Base-by-base conservation (phyloP, 2,113 vertebrate species). In the Garra rufa region DNA sequence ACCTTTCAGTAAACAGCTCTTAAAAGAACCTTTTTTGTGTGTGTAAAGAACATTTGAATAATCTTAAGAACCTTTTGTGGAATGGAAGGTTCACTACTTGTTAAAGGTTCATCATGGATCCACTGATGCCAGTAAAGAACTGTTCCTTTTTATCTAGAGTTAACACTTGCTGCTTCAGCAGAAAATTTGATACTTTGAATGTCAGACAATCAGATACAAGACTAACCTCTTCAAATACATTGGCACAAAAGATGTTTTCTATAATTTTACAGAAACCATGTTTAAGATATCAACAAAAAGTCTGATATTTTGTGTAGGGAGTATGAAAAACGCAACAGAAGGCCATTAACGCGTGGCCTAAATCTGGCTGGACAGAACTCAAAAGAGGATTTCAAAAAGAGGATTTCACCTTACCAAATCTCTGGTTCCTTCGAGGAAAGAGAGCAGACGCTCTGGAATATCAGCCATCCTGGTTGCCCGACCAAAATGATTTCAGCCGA, bases 331-430 rank as follows among this genome's bases (percentile, higher is more conserved):
- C 11, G 2, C 26, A 30, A 8, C 3, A 15, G 17, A 30, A 4
- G n/a, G 38, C 38, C 6, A 26, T 10, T 30, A 28, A 75, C n/a
- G 21, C 34, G 3, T 43, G 55, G 34, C 57, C 57, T 24, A 78
- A 48, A 43, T 28, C 61, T n/a, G 26, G 50, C 11, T 17, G 5
- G 1, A 17, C 5, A n/a, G 2, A 34, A 8, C 30, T 10, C 0
- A 34, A 46, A 19, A 14, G n/a, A n/a, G n/a, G n/a, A n/a, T n/a
- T n/a, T n/a, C n/a, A n/a, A n/a, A 50, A 55, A 44, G 1, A 50
- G 9, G 65, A 3, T 57, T 26, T 70, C 70, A 44, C 59, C 86
- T 87, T 87, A 87, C 86, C 83, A 85, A 44, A 48, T 70, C 86
- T 81, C 75, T 52, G 74, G 73, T 78, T 86, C 82, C 82, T 79